Evolutionary conservation across 2,888 invertebrate genomes (phyloP), one percentile per base, ranked within the genome.

Genomic region (Cheiracanthium punctorium): DNA sequence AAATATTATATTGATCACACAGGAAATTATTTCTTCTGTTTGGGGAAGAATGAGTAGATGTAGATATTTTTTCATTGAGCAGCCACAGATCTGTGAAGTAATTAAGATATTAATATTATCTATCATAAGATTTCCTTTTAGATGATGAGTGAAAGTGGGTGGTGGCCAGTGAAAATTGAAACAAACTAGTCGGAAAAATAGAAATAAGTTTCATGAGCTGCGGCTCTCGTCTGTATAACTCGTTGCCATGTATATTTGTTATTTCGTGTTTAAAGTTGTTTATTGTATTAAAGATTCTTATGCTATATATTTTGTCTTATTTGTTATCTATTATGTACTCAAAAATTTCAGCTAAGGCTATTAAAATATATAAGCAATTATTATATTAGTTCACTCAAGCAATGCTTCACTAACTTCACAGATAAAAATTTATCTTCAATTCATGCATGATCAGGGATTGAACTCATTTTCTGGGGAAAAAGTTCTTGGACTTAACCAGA

Each of bases 231-330:
- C 87, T 87, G 87, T 87, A 82, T 76, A 87, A 81, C 82, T 87
- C 79, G 79, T 77, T 87, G 87, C 82, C 82, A 82, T 87, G 87
- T 87, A 82, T 82, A 87, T 87, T 87, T 87, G 87, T 87, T 82
- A 79, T 79, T 87, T 87, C 81, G 71, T 87, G 87, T 87, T 81
- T 82, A 82, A 82, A 82, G 82, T 81, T 86, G 76, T 79, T n/a
- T 87, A 76, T 87, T 87, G 87, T 87, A 82, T 87, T 87, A 82
- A 87, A 87, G 80, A 82, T 87, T 87, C 82, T 86, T 87, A 87
- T 87, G 75, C 87, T 87, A 87, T 79, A 80, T 67, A 74, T 80
- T 79, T 75, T 33, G 58, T 58, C 58, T 24, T 48, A n/a, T 58
- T 58, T 24, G 2, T 58, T 24, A 24, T 58, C 24, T 24, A 24